Evolutionary conservation across 1,140 invertebrate species (phyloP).

Genomic region (Callitettix versicolor): DNA sequence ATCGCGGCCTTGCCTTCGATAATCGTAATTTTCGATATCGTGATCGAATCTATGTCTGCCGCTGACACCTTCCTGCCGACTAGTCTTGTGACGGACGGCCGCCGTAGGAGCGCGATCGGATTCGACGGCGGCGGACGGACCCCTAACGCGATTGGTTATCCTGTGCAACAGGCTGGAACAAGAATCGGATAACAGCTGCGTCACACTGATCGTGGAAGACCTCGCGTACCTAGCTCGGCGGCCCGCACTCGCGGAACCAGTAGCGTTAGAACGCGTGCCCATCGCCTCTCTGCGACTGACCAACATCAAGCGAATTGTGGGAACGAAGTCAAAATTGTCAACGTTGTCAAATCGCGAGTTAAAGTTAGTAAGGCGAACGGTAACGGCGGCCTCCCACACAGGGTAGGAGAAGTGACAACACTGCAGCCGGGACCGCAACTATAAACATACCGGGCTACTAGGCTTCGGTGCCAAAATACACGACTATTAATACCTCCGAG

Average conservation of each 20-base stretch:
- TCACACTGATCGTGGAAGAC: constrained; percentile 67
- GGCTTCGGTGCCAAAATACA: constrained; percentile 6
- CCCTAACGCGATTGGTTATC: constrained; percentile 55
- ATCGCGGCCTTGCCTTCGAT: background rate
- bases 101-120: constrained; percentile 3
- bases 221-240: constrained; percentile 51
- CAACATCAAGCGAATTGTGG: background rate
- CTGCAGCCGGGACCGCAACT: constrained; percentile 5
- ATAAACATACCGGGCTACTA: constrained; percentile 9
- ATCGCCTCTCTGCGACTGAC: background rate
- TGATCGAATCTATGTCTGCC: no score
- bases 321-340: no score
- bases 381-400: no score
- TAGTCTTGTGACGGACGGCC: background rate
- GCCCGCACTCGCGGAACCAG: constrained; percentile 20
- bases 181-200: constrained; percentile 70
- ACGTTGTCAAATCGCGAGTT: no score
- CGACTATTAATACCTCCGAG: constrained; percentile 20
- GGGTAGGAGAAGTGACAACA: background rate
- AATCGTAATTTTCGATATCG: background rate
- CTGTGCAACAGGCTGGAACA: constrained; percentile 72
- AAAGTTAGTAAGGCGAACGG: no score
- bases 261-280: background rate
- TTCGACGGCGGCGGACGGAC: constrained; percentile 42
- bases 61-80: background rate